These are phyloP conservation scores for Gymnocephalus cernua DNA, from an alignment of 2,113 vertebrate species.

Conservation along the genomic window DNA sequence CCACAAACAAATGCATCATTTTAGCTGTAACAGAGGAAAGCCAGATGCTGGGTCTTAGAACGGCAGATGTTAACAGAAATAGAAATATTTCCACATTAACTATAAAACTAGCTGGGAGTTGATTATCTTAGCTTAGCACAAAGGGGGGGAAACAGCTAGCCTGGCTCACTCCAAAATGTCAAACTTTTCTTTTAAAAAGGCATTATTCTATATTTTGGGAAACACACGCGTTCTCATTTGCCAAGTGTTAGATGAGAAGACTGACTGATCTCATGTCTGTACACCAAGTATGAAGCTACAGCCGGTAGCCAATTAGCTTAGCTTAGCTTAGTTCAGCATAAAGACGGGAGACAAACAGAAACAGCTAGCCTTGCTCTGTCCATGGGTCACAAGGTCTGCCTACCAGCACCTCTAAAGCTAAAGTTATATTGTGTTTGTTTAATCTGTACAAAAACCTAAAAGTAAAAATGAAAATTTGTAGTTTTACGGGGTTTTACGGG, in stretches of 20 bases:
- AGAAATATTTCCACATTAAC: background rate
- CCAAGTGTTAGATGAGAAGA: background rate
- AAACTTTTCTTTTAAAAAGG: background rate
- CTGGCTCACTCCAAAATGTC: background rate
- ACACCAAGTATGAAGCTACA: background rate
- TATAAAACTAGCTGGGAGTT: background rate
- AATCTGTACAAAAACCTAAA: no score
- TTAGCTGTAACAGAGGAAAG: background rate
- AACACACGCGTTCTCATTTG: background rate
- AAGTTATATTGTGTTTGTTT: no score
- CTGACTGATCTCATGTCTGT: no score
- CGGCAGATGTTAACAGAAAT: background rate
- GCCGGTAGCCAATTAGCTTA: background rate
- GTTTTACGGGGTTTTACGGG: no score
- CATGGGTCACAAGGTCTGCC: no score
- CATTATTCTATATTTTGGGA: background rate
- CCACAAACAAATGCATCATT: slow-evolving; percentile 12
- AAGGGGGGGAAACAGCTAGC: background rate
- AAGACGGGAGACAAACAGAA: background rate
- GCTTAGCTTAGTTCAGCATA: slow-evolving; percentile 11
- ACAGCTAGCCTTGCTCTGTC: background rate
- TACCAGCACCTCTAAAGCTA: no score
- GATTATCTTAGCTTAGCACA: slow-evolving; percentile 1
- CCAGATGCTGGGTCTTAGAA: background rate
- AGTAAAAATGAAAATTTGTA: background rate